Conservation (phyloP, 2,797 vertebrate species). For the Gymnothorax reevesii region DNA sequence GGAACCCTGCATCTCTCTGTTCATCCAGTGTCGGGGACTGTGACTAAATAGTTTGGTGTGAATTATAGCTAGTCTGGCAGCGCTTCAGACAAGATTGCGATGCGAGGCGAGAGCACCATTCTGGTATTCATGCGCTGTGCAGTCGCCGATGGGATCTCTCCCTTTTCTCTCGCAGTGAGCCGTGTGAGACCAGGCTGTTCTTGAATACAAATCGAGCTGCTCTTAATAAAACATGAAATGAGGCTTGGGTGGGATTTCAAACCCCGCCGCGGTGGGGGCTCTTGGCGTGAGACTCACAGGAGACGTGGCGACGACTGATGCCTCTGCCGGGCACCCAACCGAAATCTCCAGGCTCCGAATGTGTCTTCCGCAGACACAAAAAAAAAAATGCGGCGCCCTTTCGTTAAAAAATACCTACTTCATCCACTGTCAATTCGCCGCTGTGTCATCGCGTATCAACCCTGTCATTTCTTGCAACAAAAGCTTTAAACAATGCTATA, state of each 20-base stretch:
- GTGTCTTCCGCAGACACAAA: background rate
- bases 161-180: background rate
- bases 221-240: constrained; percentile 23
- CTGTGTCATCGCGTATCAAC: background rate
- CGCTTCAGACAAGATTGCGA: constrained; percentile 21
- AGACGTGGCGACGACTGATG: background rate
- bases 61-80: constrained; percentile 13
- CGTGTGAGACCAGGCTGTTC: background rate
- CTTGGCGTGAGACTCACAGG: background rate
- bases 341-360: background rate
- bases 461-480: background rate
- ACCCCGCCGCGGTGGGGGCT: background rate
- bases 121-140: constrained; percentile 19
- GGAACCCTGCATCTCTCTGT: constrained; percentile 17
- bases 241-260: background rate
- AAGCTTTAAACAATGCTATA: background rate
- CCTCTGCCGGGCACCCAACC: background rate
- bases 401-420: background rate
- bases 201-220: background rate
- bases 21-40: background rate
- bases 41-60: constrained; percentile 36
- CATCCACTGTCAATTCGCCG: background rate
- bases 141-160: background rate
- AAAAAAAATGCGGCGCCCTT: background rate
- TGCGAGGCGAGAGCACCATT: constrained; percentile 11